Percentiles rank a stretch among this genome's conserved stretches.
phyloP scores from a whole-genome alignment of 2,888 invertebrate species.

The Apamea sordens region DNA sequence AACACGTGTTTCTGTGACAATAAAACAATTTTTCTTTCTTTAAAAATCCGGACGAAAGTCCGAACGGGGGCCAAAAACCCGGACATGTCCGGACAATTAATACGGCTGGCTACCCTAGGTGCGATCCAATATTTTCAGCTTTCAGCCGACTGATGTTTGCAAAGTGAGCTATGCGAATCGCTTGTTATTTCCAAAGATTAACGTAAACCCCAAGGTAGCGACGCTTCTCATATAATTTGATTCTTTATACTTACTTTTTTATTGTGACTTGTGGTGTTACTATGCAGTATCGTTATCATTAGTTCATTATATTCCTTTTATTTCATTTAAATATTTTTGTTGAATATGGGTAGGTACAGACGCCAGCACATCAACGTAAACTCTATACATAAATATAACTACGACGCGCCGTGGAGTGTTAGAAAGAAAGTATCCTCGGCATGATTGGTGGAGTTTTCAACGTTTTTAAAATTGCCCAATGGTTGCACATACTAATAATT shows the following conservation, averaged over 20 bases:
- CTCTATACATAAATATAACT: too few relatives aligned
- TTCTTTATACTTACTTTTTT: background rate
- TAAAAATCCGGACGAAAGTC: background rate
- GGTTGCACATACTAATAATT: too few relatives aligned
- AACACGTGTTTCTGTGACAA: background rate
- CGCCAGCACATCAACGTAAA: too few relatives aligned
- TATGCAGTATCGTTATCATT: background rate
- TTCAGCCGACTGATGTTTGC: slow-evolving; percentile 21
- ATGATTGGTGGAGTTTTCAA: too few relatives aligned
- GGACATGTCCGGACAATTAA: background rate
- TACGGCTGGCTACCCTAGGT: background rate
- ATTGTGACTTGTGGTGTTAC: background rate
- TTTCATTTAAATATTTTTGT: too few relatives aligned
- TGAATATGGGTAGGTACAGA: too few relatives aligned
- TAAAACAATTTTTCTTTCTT: background rate
- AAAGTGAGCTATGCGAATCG: background rate
- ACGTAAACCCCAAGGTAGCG: background rate
- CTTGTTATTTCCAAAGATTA: background rate
- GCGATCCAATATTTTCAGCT: slow-evolving; percentile 41
- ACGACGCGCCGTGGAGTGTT: too few relatives aligned
- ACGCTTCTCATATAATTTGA: too few relatives aligned
- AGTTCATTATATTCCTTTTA: too few relatives aligned
- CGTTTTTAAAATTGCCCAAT: too few relatives aligned
- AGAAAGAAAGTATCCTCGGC: too few relatives aligned
- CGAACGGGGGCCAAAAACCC: background rate